Base-by-base conservation (phyloP, 2,888 invertebrate genomes). In the Melieria picta region DNA sequence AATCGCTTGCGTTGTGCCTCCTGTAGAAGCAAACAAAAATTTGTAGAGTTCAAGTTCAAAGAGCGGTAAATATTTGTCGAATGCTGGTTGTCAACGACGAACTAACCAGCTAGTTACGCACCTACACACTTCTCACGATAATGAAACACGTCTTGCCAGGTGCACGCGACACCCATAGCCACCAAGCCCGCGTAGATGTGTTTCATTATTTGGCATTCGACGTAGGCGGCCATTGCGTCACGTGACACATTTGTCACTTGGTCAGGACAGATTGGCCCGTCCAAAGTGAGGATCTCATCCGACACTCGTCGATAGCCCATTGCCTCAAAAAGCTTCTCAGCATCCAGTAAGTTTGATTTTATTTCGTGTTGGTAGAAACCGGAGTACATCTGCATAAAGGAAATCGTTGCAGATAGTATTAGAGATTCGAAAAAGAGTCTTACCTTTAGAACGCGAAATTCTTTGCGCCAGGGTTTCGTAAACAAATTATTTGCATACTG, bases 361-460 rank as follows among this genome's bases (percentile, higher is more conserved):
- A 96, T 92, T 83, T 95, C 93, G 84, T 96, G 95, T 82, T 94
- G 94, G 87, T 92, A 96, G 86, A 93, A 96, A 7, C 96, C 96
- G 76, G 93, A 93, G 87, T 94, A 96, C 78, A 94, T 89, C 95
- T 95, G 56, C 52, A 55, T 6, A 75, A 75, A 66, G 62, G 58
- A 47, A 60, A 46, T 60, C 7, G 16, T 55, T 52, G 47, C 42
- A 50, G 47, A 42, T 16, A 45, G n/a, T 1, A 58, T 63, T 45
- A 63, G 16, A 64, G 46, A 46, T 50, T 46, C 11, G 7, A 13
- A 16, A 10, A 13, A 47, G 66, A 45, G 58, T 68, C 86, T 85
- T 82, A 95, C 96, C 89, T 94, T 91, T 74, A 96, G 90, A 74
- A 91, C 90, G 79, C 91, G 90, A 84, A 94, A 97, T 85, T 97